Base-by-base conservation (phyloP, 2,888 invertebrate genomes). In the Clistopyga incitator region DNA sequence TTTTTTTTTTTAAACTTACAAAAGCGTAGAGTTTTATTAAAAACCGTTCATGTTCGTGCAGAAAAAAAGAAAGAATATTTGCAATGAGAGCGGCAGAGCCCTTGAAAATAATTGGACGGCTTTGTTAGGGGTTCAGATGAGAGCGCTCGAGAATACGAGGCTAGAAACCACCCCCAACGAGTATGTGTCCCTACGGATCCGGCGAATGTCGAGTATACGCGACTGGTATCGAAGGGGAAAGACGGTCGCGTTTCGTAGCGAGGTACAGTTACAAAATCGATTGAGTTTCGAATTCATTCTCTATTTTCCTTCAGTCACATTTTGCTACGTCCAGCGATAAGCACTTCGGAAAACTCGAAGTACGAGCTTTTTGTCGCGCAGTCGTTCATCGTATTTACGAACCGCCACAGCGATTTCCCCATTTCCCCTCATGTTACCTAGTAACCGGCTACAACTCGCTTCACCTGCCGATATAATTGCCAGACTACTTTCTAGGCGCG, bases 401-500 rank as follows among this genome's bases (percentile, higher is more conserved):
- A 29, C n/a, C 10, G 13, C 18, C 38, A 6, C 6, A 11, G 34
- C 64, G 81, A 47, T 56, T 70, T 64, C 34, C 54, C 50, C 38
- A 50, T 78, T 50, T 75, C 65, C 67, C 50, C 18, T 4, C 54
- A 15, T 42, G 29, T 11, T 25, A 25, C 47, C 13, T 20, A n/a
- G 47, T 29, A 20, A 18, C 13, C 25, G 15, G 6, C 3, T 74
- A 25, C 6, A 20, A 29, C 56, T 59, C 23, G 59, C 72, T 52
- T 64, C 18, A 29, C 20, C 18, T 15, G 13, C 38, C 54, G 70
- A 65, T 56, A 56, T 50, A 78, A 78, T 82, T 70, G 38, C 64
- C 81, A 15, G 29, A 29, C 74, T 65, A 82, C 78, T 82, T 82
- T 82, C 80, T 80, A 80, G n/a, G 23, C 59, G 65, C 42, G 15